Base-by-base conservation (phyloP, 2,888 invertebrate species). In the Thereva nobilitata region DNA sequence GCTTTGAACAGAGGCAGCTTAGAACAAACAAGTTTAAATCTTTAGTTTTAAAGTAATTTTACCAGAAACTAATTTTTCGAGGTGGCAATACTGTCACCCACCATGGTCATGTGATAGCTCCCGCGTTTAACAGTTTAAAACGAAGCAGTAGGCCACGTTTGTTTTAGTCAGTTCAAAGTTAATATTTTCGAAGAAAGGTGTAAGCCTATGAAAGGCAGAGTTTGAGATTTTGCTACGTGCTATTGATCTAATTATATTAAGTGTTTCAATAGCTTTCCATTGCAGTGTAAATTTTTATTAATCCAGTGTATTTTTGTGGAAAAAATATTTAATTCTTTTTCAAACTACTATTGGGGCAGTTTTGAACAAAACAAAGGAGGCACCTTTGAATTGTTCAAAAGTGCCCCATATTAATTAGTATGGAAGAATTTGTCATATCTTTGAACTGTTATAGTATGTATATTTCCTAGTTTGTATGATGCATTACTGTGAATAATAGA, bases 1-100 rank as follows among this genome's bases (percentile, higher is more conserved):
- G 23, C 49, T 49, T 49, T 23, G 49, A 12, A 49, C 49, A 49
- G 49, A 49, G 49, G 12, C 49, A 49, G 49, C 8, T 49, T 49
- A n/a, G 49, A 49, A 49, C 49, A 49, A 10, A 12, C 5, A 10
- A 12, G 12, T 47, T 47, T 47, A n/a, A 10, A 12, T 10, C n/a
- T 8, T n/a, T 12, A 47, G 47, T 12, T 47, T 47, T 5, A 47
- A 10, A 3, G n/a, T 47, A 47, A 47, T 47, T 12, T 47, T 10
- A 10, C 10, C 6, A n/a, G 47, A 5, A 47, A 3, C 47, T 47
- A n/a, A n/a, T 10, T 47, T 47, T 47, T 47, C n/a, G 12, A 10
- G 5, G n/a, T 47, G 47, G 6, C 47, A 47, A 47, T 12, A 47
- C 47, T 47, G 47, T n/a, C 47, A 10, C 1, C 12, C 10, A 47